Percentiles rank a stretch among this genome's conserved stretches.
Conservation (phyloP, 1,140 invertebrate species). For the Drosophila serrata region DNA sequence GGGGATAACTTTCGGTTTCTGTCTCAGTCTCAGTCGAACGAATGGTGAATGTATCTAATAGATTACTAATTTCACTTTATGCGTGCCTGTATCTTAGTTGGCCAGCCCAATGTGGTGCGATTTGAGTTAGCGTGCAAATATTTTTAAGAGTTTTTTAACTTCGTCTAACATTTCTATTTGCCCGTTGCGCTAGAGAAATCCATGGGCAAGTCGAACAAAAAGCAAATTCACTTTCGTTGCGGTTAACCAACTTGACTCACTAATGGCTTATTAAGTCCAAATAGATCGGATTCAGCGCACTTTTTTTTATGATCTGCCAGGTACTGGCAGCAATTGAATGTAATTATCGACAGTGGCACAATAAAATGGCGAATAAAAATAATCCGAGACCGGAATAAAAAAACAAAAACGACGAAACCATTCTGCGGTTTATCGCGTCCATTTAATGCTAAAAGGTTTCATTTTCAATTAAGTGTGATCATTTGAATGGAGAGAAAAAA, state of each 20-base stretch:
- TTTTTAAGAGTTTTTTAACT: constrained; percentile 65
- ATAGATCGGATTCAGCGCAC: constrained; percentile 67
- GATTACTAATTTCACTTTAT: constrained; percentile 79
- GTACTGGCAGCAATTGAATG: constrained; percentile 66
- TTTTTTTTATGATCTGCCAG: constrained; percentile 65
- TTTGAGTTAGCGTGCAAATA: constrained; percentile 73
- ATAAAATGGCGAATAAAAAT: constrained; percentile 30
- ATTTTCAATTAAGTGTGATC: constrained; percentile 17
- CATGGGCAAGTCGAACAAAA: constrained; percentile 40
- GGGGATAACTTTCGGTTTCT: constrained; percentile 73
- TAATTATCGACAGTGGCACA: constrained; percentile 31
- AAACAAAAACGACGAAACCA: too few species aligned
- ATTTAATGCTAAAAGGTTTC: constrained; percentile 38
- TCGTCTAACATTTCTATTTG: constrained; percentile 27
- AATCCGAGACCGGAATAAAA: constrained; percentile 10
- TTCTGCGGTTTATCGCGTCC: constrained; percentile 28
- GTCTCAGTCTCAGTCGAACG: constrained; percentile 27
- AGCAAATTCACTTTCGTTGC: constrained; percentile 79
- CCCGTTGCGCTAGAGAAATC: constrained; percentile 64
- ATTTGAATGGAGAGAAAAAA: constrained; percentile 1
- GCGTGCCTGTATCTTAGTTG: constrained; percentile 61
- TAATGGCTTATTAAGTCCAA: constrained; percentile 82
- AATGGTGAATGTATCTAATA: constrained; percentile 62
- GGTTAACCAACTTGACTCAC: constrained; percentile 79
- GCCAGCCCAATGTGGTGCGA: constrained; percentile 46